These are phyloP conservation scores for Drosophila truncata DNA, from an alignment of 1,140 invertebrate genomes.

Conservation along the genomic window DNA sequence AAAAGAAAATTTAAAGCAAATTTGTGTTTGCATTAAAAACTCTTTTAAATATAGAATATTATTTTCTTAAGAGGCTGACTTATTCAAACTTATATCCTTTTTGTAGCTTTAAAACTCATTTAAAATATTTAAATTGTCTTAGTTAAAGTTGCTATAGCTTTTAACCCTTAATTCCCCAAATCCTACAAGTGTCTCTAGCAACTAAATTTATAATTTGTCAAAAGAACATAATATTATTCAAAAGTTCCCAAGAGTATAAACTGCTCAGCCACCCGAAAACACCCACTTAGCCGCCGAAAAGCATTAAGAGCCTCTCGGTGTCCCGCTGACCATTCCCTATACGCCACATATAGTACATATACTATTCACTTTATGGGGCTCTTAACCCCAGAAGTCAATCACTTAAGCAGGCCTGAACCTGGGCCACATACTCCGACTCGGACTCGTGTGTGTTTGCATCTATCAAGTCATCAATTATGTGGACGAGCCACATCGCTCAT, in stretches of 20 bases:
- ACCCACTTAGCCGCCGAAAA: not conserved
- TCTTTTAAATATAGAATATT: too few species aligned
- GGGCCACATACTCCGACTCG: constrained; percentile 10
- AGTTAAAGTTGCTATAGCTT: not conserved
- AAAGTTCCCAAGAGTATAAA: constrained; percentile 9
- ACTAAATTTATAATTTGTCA: constrained; percentile 4
- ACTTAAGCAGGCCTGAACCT: constrained; percentile 49
- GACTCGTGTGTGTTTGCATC: constrained; percentile 42
- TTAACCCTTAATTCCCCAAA: not conserved
- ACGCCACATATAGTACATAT: constrained; percentile 1
- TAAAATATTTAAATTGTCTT: too few species aligned
- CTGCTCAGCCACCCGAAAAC: constrained; percentile 4
- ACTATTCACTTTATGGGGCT: constrained; percentile 41
- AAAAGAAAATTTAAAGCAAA: not conserved
- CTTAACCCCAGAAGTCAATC: constrained; percentile 58
- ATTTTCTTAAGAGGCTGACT: not conserved
- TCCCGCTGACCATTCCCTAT: constrained; percentile 20
- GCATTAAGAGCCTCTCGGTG: constrained; percentile 5
- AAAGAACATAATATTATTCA: constrained; percentile 5
- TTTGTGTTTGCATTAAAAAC: too few species aligned
- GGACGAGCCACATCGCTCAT: constrained; percentile 49
- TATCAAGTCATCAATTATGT: constrained; percentile 67
- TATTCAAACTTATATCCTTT: not conserved
- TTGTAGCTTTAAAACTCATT: not conserved
- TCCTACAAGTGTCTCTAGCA: not conserved